Conservation (phyloP, 2,113 vertebrate species). For the Loxodonta africana region DNA sequence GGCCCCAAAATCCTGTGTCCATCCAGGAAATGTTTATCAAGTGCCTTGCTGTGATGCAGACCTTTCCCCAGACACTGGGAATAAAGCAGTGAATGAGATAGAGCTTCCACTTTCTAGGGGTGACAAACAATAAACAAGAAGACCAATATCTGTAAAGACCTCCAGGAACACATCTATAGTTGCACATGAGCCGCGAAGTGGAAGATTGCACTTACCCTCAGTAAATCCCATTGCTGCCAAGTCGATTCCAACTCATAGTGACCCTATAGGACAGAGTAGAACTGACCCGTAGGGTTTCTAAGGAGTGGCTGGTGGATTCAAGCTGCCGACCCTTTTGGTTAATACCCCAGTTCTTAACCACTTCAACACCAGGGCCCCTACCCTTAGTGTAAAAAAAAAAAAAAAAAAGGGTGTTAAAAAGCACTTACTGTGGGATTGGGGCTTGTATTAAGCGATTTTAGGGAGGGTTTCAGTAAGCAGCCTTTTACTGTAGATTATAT, state of each 20-base stretch:
- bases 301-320: too few relatives aligned
- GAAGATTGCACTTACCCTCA: neutral
- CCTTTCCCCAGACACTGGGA: neutral
- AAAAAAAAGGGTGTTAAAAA: neutral
- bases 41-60: neutral
- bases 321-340: too few relatives aligned
- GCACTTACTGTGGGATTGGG: neutral
- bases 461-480: neutral
- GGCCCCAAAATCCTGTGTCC: neutral
- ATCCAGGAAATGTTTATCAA: neutral
- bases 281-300: too few relatives aligned
- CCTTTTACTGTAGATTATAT: neutral
- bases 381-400: neutral
- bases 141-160: neutral
- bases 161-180: neutral
- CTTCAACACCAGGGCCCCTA: too few relatives aligned
- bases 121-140: neutral
- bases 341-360: too few relatives aligned
- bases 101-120: neutral
- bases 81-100: neutral
- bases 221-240: neutral
- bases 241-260: too few relatives aligned
- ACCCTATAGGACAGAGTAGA: too few relatives aligned
- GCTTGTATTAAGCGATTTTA: neutral
- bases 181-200: neutral